Evolutionary conservation across 1,140 invertebrate species (phyloP), one percentile per base, ranked within the genome.

Genomic region (Wiebesia pumilae): DNA sequence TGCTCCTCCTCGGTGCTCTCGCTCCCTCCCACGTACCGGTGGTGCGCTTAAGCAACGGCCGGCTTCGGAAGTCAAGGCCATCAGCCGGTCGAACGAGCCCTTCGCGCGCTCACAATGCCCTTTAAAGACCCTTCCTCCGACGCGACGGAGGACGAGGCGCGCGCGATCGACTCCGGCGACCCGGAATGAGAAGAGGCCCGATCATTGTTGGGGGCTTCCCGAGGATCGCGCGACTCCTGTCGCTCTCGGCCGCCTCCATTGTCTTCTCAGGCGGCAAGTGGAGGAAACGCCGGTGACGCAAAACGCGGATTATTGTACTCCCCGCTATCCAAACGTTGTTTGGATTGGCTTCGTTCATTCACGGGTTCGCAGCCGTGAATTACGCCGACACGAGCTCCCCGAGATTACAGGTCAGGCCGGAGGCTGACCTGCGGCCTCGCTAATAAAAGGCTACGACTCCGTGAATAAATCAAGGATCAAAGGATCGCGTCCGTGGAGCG

Each of bases 31-130:
- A 0, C 33, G 16, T 54, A 2, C 35, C 35, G 30, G n/a, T 38
- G 35, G 58, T 67, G 58, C 43, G 40, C 62, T 27, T 69, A 24
- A 24, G 51, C n/a, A 65, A 33, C 27, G 79, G 40, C 38, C 33
- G 69, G 73, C 30, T 54, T 35, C 30, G 27, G 38, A 21, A 84
- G 73, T 84, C 83, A 84, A 84, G 83, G 38, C 69, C 69, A 83
- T 0, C 14, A n/a, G 58, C 21, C 81, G 30, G 47, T 33, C 40
- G 35, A 65, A 38, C 12, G 12, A 69, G 40, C 62, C 54, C 40
- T 27, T 69, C 30, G 30, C 38, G 24, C 24, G 69, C 16, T 27
- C 71, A 84, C 73, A 83, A 83, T 83, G 58, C 51, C 35, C 38
- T 84, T 84, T 77, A 65, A 77, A 84, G 75, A 84, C 40, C 67